A percentile compares a stretch with the other conserved stretches of the same genome.
phyloP scores from a whole-genome alignment of 2,113 vertebrate genomes.

The Pogona vitticeps region DNA sequence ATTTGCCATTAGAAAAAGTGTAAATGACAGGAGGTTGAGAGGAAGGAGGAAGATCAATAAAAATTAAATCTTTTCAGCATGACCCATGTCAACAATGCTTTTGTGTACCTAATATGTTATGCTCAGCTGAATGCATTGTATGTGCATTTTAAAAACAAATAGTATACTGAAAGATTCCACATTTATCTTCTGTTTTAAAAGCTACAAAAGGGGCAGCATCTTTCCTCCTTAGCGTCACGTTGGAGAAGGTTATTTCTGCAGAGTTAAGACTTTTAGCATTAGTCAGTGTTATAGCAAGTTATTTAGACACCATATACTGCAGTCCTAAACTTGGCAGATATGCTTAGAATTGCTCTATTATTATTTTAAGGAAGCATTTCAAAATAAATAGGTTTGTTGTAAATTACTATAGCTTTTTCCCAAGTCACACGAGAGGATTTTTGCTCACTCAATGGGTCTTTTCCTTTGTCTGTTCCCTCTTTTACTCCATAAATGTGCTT shows the following conservation, averaged over 20 bases:
- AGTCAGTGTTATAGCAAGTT: neutral
- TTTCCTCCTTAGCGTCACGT: neutral
- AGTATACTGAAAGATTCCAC: neutral
- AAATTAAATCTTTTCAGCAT: constrained; percentile 53
- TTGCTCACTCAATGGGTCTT: neutral
- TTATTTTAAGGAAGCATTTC: neutral
- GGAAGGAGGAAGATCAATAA: constrained; percentile 50
- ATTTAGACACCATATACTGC: neutral
- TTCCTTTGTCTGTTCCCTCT: neutral
- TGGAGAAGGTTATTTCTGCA: neutral
- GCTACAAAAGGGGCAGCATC: neutral
- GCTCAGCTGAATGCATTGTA: constrained; percentile 2
- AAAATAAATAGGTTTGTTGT: neutral
- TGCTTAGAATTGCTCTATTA: neutral
- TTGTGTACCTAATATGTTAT: neutral
- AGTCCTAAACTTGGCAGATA: neutral
- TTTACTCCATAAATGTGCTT: neutral
- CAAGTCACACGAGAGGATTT: neutral
- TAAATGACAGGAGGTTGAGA: constrained; percentile 36
- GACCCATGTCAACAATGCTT: constrained; percentile 51
- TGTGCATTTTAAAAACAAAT: neutral
- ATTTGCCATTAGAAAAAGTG: constrained; percentile 52
- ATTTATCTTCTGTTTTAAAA: constrained; percentile 6
- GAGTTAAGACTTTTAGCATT: neutral
- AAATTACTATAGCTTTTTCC: neutral